Evolutionary conservation across 2,113 vertebrate genomes (phyloP).

Genomic region (Perca fluviatilis): DNA sequence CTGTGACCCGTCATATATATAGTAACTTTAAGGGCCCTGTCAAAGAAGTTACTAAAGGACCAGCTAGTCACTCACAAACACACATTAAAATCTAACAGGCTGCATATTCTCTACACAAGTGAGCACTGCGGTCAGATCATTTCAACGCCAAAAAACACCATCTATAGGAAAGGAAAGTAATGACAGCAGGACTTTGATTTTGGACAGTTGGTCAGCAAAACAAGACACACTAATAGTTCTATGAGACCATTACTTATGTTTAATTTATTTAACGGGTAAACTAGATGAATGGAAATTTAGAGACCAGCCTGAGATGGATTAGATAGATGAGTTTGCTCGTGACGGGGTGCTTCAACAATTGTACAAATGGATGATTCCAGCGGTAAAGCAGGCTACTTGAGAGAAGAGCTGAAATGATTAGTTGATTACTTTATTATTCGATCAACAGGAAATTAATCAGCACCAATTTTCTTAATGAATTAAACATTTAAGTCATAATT

Average conservation of each 20-base stretch:
- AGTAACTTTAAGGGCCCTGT: no score
- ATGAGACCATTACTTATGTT: conserved; percentile 20
- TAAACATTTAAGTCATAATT: background rate
- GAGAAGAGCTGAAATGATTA: background rate
- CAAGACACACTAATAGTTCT: background rate
- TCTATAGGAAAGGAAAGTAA: background rate
- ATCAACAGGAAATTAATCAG: background rate
- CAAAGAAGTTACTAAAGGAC: background rate
- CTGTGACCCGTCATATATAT: no score
- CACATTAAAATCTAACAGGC: background rate
- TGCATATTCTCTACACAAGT: conserved; percentile 10
- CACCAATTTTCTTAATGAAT: background rate
- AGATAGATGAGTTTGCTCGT: background rate
- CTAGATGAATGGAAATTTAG: conserved; percentile 5
- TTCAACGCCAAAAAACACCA: background rate
- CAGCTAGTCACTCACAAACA: background rate
- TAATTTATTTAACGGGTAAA: conserved; percentile 14
- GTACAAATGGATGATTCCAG: background rate
- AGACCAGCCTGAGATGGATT: background rate
- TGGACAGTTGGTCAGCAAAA: no score
- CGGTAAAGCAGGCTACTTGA: background rate
- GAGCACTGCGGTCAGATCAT: background rate
- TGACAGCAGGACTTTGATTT: background rate
- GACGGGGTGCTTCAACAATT: background rate
- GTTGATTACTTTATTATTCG: background rate